Percentiles rank a stretch among this genome's conserved stretches.
phyloP scores from a whole-genome alignment of 2,888 invertebrate genomes.

The Arctia plantaginis region DNA sequence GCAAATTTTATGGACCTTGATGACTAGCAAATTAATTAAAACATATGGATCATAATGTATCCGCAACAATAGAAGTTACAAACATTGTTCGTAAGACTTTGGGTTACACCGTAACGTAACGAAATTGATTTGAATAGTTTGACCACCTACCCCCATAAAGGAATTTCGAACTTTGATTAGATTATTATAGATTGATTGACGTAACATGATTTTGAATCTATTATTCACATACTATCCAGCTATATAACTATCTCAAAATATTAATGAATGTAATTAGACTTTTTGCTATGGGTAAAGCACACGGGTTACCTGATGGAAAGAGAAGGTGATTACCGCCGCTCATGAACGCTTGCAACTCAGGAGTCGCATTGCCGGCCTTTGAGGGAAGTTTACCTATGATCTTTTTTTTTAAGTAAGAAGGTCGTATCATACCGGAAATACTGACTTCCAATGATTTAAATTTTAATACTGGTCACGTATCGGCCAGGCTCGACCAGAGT shows the following conservation, averaged over 20 bases:
- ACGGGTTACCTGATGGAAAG: no score
- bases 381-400: no score
- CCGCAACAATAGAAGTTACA: not conserved
- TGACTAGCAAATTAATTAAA: not conserved
- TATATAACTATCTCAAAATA: not conserved
- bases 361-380: no score
- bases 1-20: not conserved
- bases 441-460: no score
- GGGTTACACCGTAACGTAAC: not conserved
- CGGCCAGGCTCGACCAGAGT: no score
- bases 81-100: not conserved
- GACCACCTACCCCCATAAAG: not conserved
- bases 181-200: not conserved
- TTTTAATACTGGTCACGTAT: no score
- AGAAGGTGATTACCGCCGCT: no score
- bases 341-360: no score
- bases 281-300: no score
- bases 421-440: no score
- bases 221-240: not conserved
- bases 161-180: not conserved
- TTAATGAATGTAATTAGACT: not conserved
- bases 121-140: conserved; percentile 5
- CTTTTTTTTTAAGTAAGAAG: no score
- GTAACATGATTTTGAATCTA: not conserved
- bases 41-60: not conserved